Evolutionary conservation across 2,113 vertebrate genomes (phyloP), one percentile per base, ranked within the genome.

Genomic region (Perca fluviatilis): DNA sequence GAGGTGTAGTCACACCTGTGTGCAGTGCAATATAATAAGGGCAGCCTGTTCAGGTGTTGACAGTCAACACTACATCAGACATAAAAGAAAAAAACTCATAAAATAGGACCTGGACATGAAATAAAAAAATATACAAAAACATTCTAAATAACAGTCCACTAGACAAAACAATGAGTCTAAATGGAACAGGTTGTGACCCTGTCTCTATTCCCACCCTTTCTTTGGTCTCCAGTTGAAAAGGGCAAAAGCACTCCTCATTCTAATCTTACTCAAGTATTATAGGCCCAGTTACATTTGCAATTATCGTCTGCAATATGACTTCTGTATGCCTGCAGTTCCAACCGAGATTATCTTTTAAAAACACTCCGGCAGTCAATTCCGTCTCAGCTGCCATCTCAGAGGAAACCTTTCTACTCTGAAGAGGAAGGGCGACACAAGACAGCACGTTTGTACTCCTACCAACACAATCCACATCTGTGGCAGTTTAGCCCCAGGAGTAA

Each of bases 401-500:
- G 53, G 70, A 83, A 85, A 84, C 51, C 40, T 77, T 78, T 70
- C 46, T 27, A 40, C 76, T 62, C 23, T 68, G 71, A 72, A 80
- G 54, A 85, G 76, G 68, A 83, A 68, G 72, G 46, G 65, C 25
- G 2, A 70, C 47, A 64, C 72, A 72, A 78, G 65, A 82, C 33
- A 1, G 47, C 12, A n/a, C 21, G 72, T 86, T 74, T 84, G 81
- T 74, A 70, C 80, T 89, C 23, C 72, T 88, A 84, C 70, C 76
- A 93, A 85, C 80, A 87, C 72, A 81, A 84, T 81, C 75, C 67
- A 90, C 90, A 89, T 88, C 77, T 90, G 82, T 89, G 88, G 89
- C 88, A 81, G 84, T 88, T 88, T 85, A 69, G 79, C 90, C 91
- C 82, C 88, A 80, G 80, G 84, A 76, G 89, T 60, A 86, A 90